These are phyloP conservation scores for Phaethornis superciliosus DNA, from an alignment of 2,113 vertebrate species.

Conservation along the genomic window DNA sequence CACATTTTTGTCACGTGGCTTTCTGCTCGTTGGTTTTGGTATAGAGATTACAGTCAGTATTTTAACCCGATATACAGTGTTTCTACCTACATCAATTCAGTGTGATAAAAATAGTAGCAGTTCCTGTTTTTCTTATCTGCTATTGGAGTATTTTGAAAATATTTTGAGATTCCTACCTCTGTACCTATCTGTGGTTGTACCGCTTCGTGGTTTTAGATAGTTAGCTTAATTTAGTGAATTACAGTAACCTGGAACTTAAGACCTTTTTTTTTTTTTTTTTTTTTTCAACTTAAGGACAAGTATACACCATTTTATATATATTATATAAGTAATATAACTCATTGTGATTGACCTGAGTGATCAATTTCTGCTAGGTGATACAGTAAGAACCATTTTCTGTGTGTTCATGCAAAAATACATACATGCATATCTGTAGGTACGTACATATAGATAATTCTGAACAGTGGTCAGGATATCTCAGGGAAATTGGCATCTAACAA, in stretches of 20 bases:
- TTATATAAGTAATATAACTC: not conserved
- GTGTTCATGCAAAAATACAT: rapidly evolving
- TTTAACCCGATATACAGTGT: not conserved
- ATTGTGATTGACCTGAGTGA: not conserved
- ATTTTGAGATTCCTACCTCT: not conserved
- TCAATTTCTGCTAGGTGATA: not conserved
- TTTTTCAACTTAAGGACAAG: not conserved
- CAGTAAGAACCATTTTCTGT: not conserved
- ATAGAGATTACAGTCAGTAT: not conserved
- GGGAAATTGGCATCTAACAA: not conserved
- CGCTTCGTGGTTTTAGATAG: not conserved
- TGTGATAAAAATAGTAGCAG: not conserved
- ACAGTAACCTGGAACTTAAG: not conserved
- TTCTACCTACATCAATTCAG: not conserved
- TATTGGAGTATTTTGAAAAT: not conserved
- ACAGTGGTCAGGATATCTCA: not conserved
- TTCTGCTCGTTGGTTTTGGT: not conserved
- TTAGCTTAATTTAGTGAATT: not conserved
- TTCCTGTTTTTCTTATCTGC: not conserved
- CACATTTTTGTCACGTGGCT: not conserved
- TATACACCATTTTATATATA: not conserved
- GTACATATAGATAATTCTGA: not conserved
- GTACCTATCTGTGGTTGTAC: not conserved
- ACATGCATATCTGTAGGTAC: not conserved
- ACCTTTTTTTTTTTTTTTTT: not conserved